Conservation (phyloP, 2,113 vertebrate genomes). For the Hassar affinis region DNA sequence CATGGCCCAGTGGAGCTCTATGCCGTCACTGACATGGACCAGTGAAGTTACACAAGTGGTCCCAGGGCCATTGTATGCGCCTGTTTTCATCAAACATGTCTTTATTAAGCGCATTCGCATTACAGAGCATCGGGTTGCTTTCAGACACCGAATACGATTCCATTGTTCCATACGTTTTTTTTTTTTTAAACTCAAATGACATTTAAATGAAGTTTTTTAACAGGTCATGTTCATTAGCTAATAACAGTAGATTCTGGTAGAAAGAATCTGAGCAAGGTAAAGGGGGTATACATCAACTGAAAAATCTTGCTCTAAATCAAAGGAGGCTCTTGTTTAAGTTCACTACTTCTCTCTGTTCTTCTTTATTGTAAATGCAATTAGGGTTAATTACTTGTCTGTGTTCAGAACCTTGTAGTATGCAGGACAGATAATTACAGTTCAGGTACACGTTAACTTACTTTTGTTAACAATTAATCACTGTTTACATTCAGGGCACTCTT, state of each 20-base stretch:
- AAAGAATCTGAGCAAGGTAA: too few relatives aligned
- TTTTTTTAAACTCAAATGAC: too few relatives aligned
- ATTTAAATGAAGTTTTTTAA: conserved; percentile 20
- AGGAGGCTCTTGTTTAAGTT: conserved; percentile 55
- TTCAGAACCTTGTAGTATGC: conserved; percentile 68
- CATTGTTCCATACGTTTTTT: background rate
- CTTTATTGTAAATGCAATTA: conserved; percentile 65
- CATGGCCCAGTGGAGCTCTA: conserved; percentile 49
- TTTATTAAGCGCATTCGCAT: conserved; percentile 35
- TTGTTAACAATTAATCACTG: conserved; percentile 82
- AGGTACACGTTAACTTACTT: conserved; percentile 80
- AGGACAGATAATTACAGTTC: conserved; percentile 75
- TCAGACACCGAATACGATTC: background rate
- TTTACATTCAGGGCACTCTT: conserved; percentile 70
- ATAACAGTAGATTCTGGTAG: background rate
- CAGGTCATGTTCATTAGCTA: conserved; percentile 14
- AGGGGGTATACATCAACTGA: conserved; percentile 34
- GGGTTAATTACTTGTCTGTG: conserved; percentile 72
- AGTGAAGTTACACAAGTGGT: conserved; percentile 51
- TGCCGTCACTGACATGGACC: conserved; percentile 49
- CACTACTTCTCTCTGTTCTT: conserved; percentile 34
- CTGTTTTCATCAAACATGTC: conserved; percentile 49
- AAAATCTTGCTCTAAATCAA: conserved; percentile 52
- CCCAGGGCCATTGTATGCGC: conserved; percentile 25
- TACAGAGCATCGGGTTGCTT: background rate